A percentile compares a stretch with the other conserved stretches of the same genome.
Evolutionary conservation across 2,888 invertebrate genomes (phyloP).

Genomic region (Temnothorax rugatulus): DNA sequence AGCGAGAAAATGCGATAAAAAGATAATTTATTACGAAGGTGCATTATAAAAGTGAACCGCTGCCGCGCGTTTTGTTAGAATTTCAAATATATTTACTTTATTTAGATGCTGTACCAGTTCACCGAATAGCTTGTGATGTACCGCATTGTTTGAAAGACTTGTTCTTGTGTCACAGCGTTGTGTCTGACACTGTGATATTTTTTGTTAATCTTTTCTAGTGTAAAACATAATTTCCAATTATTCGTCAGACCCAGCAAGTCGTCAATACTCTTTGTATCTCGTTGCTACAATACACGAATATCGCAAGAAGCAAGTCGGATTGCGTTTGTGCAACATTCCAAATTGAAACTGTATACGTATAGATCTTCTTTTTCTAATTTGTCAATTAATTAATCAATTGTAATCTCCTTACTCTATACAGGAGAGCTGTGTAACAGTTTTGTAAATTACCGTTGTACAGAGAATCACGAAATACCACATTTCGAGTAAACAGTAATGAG

Average conservation of each 20-base stretch:
- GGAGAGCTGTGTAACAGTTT: conserved; percentile 67
- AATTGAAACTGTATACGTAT: conserved; percentile 48
- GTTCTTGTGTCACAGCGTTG: conserved; percentile 80
- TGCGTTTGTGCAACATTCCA: conserved; percentile 63
- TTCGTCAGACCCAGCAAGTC: conserved; percentile 34
- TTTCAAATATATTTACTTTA: conserved; percentile 45
- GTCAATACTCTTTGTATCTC: conserved; percentile 64
- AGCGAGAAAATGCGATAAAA: conserved; percentile 71
- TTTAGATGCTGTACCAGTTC: conserved; percentile 55
- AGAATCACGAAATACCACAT: conserved; percentile 73
- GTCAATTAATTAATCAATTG: conserved; percentile 20
- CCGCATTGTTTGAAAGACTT: conserved; percentile 66
- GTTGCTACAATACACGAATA: conserved; percentile 41
- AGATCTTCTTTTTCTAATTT: conserved; percentile 17
- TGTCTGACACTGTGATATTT: conserved; percentile 83
- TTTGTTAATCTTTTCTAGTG: conserved; percentile 70
- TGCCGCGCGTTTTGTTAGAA: conserved; percentile 31
- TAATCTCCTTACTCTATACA: conserved; percentile 64
- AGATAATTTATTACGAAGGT: conserved; percentile 67
- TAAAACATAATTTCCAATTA: conserved; percentile 55
- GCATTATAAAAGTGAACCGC: conserved; percentile 60
- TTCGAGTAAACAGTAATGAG: conserved; percentile 70
- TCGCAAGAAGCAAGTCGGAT: conserved; percentile 64
- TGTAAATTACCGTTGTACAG: conserved; percentile 81
- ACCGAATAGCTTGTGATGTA: conserved; percentile 69